These are phyloP conservation scores for Aethina tumida DNA, from an alignment of 1,140 invertebrate species.

Conservation along the genomic window DNA sequence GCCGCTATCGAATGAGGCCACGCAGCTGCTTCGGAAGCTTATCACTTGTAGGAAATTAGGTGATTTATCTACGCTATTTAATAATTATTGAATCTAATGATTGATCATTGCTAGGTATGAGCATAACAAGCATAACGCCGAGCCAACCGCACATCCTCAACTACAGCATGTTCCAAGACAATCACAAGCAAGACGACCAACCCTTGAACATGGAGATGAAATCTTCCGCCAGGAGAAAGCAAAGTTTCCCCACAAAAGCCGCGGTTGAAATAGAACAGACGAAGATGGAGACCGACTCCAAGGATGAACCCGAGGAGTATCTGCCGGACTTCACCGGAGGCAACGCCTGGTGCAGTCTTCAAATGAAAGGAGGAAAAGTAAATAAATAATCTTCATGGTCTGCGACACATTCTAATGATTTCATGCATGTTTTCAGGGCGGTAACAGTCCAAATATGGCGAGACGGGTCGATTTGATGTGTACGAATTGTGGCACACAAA, in stretches of 20 bases:
- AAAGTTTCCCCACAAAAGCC: constrained; percentile 60
- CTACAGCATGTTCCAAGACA: constrained; percentile 16
- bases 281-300: constrained; percentile 16
- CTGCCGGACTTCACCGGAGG: constrained; percentile 32
- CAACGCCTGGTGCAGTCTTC: constrained; percentile 33
- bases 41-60: constrained; percentile 63
- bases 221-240: constrained; percentile 55
- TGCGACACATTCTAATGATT: constrained; percentile 3
- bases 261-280: constrained; percentile 10
- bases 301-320: constrained; percentile 19
- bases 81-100: too few relatives aligned
- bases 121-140: constrained; percentile 38
- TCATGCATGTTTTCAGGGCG: constrained; percentile 15
- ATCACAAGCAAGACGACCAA: constrained; percentile 2
- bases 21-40: constrained; percentile 57
- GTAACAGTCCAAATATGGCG: constrained; percentile 19
- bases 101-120: too few relatives aligned
- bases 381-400: constrained; percentile 1
- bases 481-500: constrained; percentile 77
- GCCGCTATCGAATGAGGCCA: constrained; percentile 48
- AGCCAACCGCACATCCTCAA: constrained; percentile 35
- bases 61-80: too few relatives aligned
- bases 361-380: constrained; percentile 29
- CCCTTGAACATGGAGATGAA: constrained; percentile 25
- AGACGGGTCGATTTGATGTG: constrained; percentile 62